Base-by-base conservation (phyloP, 1,140 invertebrate species). In the Drosophila cardini region DNA sequence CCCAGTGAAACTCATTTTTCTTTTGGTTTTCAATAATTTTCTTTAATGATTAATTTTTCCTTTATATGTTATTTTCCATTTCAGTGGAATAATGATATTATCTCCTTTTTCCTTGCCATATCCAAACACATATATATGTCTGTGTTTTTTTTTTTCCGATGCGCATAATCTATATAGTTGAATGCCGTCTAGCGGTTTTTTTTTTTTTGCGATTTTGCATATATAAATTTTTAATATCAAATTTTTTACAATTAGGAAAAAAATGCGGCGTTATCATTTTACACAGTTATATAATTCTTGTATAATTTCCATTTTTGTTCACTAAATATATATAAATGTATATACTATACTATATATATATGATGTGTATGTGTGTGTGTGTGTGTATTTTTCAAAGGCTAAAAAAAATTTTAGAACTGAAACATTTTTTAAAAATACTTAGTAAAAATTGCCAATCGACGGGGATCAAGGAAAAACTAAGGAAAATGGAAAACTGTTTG, bases 141-240 rank as follows among this genome's bases (percentile, higher is more conserved):
- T 21, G 40, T 60, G 48, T 40, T 4, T 26, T 26, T 26, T 26
- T 26, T 26, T n/a, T n/a, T n/a, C n/a, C n/a, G 21, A 34, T 58
- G 34, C 16, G 53, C 40, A 42, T 16, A 61, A 13, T 3, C 30
- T 55, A 43, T 62, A 50, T 62, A 73, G 56, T 62, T 69, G 64
- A 69, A 69, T 62, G 50, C 46, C 45, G 38, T 53, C 18, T 36
- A 26, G 16, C 10, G 18, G 21, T 45, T 70, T 1, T 21, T 21
- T 21, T 21, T 26, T 26, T 3, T 26, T 75, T 74, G 79, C 76
- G 67, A 72, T 68, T 73, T 72, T 68, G 63, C 80, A 65, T 78
- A 79, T 76, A 87, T 89, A 87, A 80, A 89, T 87, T 87, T 87
- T 78, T 87, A 77, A 87, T 86, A 87, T 87, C 79, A 87, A 87